phyloP scores from a whole-genome alignment of 2,113 vertebrate genomes.

The Stigmatopora argus region DNA sequence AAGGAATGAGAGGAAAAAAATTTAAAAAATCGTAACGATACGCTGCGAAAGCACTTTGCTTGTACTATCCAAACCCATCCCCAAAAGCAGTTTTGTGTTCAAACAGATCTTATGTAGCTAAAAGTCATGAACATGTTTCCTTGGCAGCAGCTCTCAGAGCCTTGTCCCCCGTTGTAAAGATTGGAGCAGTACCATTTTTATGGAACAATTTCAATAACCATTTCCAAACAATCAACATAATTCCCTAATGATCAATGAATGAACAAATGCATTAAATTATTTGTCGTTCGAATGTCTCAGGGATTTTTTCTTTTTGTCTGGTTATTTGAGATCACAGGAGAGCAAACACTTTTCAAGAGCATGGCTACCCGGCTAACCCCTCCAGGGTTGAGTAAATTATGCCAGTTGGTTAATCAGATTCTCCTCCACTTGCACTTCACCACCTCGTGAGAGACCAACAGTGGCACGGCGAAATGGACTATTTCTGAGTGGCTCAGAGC shows the following conservation, averaged over 20 bases:
- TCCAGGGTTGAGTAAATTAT: slow-evolving; percentile 40
- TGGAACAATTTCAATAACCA: neutral
- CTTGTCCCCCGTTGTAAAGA: neutral
- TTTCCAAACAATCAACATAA: neutral
- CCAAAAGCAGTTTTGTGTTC: no score
- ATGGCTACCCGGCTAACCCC: slow-evolving; percentile 26
- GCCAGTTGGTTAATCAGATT: slow-evolving; percentile 54
- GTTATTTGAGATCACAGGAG: slow-evolving; percentile 20
- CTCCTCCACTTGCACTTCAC: slow-evolving; percentile 33
- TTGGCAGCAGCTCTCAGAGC: no score
- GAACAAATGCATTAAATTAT: neutral
- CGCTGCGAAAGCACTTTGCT: no score
- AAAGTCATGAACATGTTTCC: no score
- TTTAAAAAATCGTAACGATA: no score
- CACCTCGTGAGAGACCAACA: slow-evolving; percentile 29
- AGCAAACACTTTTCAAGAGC: slow-evolving; percentile 27
- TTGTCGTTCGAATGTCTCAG: neutral
- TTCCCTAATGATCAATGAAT: neutral
- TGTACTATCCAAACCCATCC: no score
- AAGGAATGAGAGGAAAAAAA: no score
- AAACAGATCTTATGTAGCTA: no score
- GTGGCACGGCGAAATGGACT: slow-evolving; percentile 4
- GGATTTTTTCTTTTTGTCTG: slow-evolving; percentile 2
- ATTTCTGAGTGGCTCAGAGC: slow-evolving; percentile 13
- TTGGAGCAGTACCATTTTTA: neutral